Evolutionary conservation across 1,140 invertebrate species (phyloP), one percentile per base, ranked within the genome.

Genomic region (Caenorhabditis briggsae): DNA sequence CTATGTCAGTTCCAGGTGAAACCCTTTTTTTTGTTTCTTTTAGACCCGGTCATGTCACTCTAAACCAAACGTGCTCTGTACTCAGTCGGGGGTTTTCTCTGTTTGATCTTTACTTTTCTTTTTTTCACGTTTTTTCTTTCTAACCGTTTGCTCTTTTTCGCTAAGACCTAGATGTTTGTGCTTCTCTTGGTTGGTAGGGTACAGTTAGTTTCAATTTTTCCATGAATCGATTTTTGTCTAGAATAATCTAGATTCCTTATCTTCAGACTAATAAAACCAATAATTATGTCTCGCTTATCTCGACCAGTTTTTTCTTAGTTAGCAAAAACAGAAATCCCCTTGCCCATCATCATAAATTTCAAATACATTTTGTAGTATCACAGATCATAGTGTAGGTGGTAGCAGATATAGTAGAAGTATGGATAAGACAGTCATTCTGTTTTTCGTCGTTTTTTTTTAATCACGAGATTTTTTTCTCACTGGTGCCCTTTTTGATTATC

Each of bases 21-120:
- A 70, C 11, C 43, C 20, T n/a, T 78, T 50, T 78, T 33, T 33
- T 33, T 33, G 33, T 33, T 33, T 33, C 33, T 46, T n/a, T 46
- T 78, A 78, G 70, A 78, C 46, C 70, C 50, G 70, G 20, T 50
- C 70, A 78, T 78, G 70, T 78, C 70, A 78, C 46, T 78, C 20
- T 78, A 78, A 78, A 78, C 43, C 50, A 78, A 78, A 78, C 70
- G 70, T 78, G 70, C 70, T 78, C 70, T 50, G 70, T 53, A 43
- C 33, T 46, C 33, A 64, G 11, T 64, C 33, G 33, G 33, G 33
- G 33, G 33, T 64, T 78, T 50, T 78, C 18, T 50, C 20, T 78
- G 14, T 53, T 53, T 78, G 46, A 78, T 78, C 64, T 70, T 70
- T 70, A 78, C 20, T 78, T 78, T 78, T 78, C 46, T 23, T 65